A percentile compares a stretch with the other conserved stretches of the same genome.
Evolutionary conservation across 2,888 invertebrate species (phyloP).

Genomic region (Nymphalis c-album): DNA sequence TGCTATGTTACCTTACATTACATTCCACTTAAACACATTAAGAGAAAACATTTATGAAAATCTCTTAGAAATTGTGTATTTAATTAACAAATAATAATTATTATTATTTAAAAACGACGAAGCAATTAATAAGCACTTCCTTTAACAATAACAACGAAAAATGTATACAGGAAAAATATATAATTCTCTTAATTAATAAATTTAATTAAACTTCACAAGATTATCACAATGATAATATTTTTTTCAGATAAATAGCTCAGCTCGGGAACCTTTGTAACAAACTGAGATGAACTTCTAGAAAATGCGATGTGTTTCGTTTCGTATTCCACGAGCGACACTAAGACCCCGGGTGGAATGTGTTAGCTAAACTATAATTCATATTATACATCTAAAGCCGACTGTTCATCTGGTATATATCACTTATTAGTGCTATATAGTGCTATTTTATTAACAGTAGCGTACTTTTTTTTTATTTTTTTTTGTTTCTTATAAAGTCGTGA

Average conservation of each 20-base stretch:
- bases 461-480: no score
- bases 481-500: no score
- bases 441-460: neutral
- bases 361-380: constrained; percentile 7
- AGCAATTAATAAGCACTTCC: no score
- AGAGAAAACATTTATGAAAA: no score
- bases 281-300: neutral
- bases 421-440: neutral
- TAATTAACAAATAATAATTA: no score
- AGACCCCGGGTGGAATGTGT: constrained; percentile 4
- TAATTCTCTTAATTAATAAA: no score
- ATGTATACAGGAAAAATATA: no score
- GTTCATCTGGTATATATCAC: neutral
- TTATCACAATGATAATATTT: neutral
- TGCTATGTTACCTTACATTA: no score
- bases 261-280: neutral
- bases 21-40: no score
- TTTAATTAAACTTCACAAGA: neutral
- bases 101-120: no score
- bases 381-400: neutral
- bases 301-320: constrained; percentile 4
- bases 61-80: no score
- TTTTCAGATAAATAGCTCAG: neutral
- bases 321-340: constrained; percentile 1
- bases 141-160: no score